Percentiles rank a stretch among this genome's conserved stretches.
Evolutionary conservation across 1,140 invertebrate genomes (phyloP).

Genomic region (Dendroctonus ponderosae): DNA sequence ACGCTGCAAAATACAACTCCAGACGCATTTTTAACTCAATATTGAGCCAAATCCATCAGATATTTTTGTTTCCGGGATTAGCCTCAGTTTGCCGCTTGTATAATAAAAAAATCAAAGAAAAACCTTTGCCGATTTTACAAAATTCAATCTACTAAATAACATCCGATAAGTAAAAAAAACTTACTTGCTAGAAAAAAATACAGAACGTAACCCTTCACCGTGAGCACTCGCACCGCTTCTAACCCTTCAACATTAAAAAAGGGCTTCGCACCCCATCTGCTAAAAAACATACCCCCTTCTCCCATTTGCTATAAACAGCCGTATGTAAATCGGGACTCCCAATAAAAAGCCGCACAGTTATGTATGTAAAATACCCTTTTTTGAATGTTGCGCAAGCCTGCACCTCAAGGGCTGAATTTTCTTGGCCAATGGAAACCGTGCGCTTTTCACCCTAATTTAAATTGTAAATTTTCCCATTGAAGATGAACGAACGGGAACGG

Average conservation of each 20-base stretch:
- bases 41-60: too few relatives aligned
- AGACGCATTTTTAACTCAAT: too few relatives aligned
- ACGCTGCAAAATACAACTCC: too few relatives aligned
- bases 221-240: not conserved
- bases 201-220: slow-evolving; percentile 1
- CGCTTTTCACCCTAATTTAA: slow-evolving; percentile 42
- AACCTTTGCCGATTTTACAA: not conserved
- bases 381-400: slow-evolving; percentile 10
- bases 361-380: slow-evolving; percentile 36
- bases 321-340: slow-evolving; percentile 31
- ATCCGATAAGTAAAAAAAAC: not conserved
- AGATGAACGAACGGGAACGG: not conserved
- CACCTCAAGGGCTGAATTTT: slow-evolving; percentile 37
- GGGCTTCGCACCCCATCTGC: slow-evolving; percentile 8
- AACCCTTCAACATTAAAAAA: slow-evolving; percentile 15
- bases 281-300: slow-evolving; percentile 13
- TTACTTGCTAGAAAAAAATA: not conserved
- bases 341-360: slow-evolving; percentile 38
- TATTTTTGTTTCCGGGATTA: too few relatives aligned
- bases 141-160: not conserved
- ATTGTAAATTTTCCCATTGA: slow-evolving; percentile 40
- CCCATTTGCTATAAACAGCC: not conserved
- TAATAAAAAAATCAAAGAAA: too few relatives aligned
- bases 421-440: slow-evolving; percentile 39
- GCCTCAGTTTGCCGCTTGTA: too few relatives aligned